These are phyloP conservation scores for Hoplias malabaricus DNA, from an alignment of 2,113 vertebrate species.

Conservation along the genomic window DNA sequence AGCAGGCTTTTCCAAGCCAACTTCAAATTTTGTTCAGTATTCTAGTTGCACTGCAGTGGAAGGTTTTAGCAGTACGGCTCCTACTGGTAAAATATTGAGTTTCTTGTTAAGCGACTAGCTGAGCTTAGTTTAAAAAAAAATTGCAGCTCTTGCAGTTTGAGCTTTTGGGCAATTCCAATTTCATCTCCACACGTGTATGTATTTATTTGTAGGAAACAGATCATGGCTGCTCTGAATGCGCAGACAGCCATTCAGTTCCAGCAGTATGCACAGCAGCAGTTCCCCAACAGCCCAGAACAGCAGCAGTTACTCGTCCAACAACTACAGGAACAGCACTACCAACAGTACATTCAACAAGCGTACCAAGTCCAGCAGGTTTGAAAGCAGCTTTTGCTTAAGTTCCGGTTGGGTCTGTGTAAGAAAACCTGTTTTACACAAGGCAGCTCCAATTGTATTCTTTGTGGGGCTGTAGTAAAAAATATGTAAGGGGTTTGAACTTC, in stretches of 20 bases:
- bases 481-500: background rate
- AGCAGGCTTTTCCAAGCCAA: too few relatives aligned
- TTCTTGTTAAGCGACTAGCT: too few relatives aligned
- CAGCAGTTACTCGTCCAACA: constrained; percentile 93
- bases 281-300: constrained; percentile 90
- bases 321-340: constrained; percentile 96
- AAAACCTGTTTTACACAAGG: background rate
- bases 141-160: too few relatives aligned
- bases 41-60: too few relatives aligned
- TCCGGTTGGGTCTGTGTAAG: background rate
- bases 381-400: constrained; percentile 84
- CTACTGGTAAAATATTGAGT: too few relatives aligned
- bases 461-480: background rate
- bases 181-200: too few relatives aligned
- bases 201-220: constrained; percentile 83
- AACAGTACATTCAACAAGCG: constrained; percentile 95
- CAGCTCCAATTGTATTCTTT: background rate
- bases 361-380: constrained; percentile 87
- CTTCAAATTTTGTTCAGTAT: too few relatives aligned
- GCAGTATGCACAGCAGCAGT: constrained; percentile 93
- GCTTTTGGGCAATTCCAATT: too few relatives aligned
- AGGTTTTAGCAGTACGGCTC: too few relatives aligned
- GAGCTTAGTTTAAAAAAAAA: too few relatives aligned
- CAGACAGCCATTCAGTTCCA: constrained; percentile 96
- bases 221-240: constrained; percentile 94